Base-by-base conservation (phyloP, 2,113 vertebrate species). In the Hyperoodon ampullatus region DNA sequence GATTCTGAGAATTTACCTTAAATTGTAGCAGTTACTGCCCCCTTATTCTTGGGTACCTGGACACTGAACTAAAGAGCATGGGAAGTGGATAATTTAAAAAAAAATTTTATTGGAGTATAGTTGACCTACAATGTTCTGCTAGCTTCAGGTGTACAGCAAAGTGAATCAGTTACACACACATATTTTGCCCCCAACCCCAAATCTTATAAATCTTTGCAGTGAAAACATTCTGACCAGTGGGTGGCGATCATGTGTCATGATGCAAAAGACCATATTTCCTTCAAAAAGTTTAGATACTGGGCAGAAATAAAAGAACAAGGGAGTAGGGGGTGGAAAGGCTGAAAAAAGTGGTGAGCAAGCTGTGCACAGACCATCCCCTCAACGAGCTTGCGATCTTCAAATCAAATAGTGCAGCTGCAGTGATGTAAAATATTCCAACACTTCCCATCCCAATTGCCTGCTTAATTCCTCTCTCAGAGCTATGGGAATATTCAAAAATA, bases 211-310 rank as follows among this genome's bases (percentile, higher is more conserved):
- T 35, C 19, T 66, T 70, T 66, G 16, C 12, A 28, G 28, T 15
- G 18, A 55, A 95, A 93, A 61, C 47, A 42, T 80, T 94, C 74
- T 47, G 42, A 80, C 88, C 90, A 95, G 94, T 66, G 95, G 84
- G 84, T 96, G 93, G 95, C 39, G 28, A 92, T 92, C 90, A 42
- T n/a, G 93, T 35, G 86, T 94, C 89, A 94, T 90, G 61, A 80
- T 91, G 77, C n/a, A 55, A 90, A 96, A 92, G 50, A 42, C 18
- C 47, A 4, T 8, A 44, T 30, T 92, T 94, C 24, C 68, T 95
- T 75, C n/a, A 81, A 18, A 68, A 78, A 75, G 14, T 58, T 88
- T 61, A 55, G 91, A 68, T 35, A 4, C 21, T 28, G 28, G 78
- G 21, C 21, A 85, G 91, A 72, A 75, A 85, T 4, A n/a, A 28